A percentile compares a stretch with the other conserved stretches of the same genome.
Evolutionary conservation across 2,797 vertebrate species (phyloP).

Genomic region (Anguilla marmorata): DNA sequence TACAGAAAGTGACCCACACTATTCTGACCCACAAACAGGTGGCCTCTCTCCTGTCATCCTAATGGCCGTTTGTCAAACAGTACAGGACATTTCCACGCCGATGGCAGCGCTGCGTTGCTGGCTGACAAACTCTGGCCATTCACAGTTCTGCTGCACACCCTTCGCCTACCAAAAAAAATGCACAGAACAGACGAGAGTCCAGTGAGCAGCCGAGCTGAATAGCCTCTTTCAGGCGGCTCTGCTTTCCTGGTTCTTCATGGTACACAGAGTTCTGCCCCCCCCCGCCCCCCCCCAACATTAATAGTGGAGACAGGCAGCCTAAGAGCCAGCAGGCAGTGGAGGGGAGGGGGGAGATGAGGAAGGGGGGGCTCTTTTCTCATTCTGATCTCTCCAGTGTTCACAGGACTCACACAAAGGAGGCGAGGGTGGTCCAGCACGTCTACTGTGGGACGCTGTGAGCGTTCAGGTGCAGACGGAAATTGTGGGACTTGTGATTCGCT

Average conservation of each 20-base stretch:
- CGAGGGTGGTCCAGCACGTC: not conserved
- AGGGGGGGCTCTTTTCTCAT: not conserved
- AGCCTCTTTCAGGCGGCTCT: conserved; percentile 10
- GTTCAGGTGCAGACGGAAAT: not conserved
- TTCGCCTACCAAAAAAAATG: not conserved
- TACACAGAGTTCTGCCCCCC: not conserved
- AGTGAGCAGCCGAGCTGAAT: not conserved
- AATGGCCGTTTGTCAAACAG: not conserved
- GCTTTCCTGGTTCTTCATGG: not conserved
- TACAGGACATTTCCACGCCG: not conserved
- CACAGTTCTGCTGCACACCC: not conserved
- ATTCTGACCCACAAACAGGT: not conserved
- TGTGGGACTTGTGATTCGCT: not conserved
- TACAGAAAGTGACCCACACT: not conserved
- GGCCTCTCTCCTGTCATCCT: not conserved
- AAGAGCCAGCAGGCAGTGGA: not conserved
- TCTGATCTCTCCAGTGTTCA: conserved; percentile 16
- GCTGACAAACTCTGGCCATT: not conserved
- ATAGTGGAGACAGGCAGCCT: not conserved
- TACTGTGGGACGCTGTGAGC: not conserved
- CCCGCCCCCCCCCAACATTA: not conserved
- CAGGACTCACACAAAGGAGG: not conserved
- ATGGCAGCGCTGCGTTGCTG: not conserved
- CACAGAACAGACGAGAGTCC: not conserved
- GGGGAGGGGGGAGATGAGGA: not conserved